These are phyloP conservation scores for Lepidonotus clava DNA, from an alignment of 2,888 invertebrate genomes.

Conservation along the genomic window DNA sequence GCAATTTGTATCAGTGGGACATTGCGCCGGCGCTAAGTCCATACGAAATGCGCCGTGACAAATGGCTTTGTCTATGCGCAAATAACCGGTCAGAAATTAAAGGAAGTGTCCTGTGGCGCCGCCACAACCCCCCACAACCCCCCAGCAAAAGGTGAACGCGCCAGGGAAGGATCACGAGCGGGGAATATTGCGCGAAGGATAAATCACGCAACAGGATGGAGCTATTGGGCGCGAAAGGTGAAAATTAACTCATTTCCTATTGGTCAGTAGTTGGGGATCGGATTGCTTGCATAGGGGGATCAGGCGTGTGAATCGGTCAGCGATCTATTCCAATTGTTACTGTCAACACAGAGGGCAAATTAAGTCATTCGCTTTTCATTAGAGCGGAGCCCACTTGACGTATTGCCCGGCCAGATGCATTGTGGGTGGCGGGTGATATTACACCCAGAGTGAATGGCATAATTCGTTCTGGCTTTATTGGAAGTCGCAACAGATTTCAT, in stretches of 20 bases:
- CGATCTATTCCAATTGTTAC: slow-evolving; percentile 36
- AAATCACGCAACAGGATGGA: neutral
- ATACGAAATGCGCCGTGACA: neutral
- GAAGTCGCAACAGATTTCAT: too few relatives aligned
- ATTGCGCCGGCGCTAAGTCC: neutral
- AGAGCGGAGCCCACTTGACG: neutral
- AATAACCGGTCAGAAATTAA: slow-evolving; percentile 51
- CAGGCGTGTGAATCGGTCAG: neutral
- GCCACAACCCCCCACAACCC: neutral
- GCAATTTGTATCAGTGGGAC: slow-evolving; percentile 45
- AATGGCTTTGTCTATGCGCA: slow-evolving; percentile 39
- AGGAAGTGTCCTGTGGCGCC: slow-evolving; percentile 37
- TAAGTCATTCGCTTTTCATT: slow-evolving; percentile 52
- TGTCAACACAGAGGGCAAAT: slow-evolving; percentile 44
- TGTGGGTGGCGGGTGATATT: neutral
- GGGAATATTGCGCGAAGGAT: slow-evolving; percentile 24
- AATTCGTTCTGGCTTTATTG: neutral
- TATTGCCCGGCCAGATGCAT: neutral
- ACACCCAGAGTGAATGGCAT: neutral
- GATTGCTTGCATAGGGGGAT: neutral
- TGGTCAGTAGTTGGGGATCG: neutral
- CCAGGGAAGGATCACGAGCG: neutral
- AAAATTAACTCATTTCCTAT: slow-evolving; percentile 54
- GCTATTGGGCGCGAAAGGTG: slow-evolving; percentile 29
- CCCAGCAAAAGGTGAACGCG: slow-evolving; percentile 32